phyloP scores from a whole-genome alignment of 2,113 vertebrate genomes.

The Myrmophylax atrothorax region DNA sequence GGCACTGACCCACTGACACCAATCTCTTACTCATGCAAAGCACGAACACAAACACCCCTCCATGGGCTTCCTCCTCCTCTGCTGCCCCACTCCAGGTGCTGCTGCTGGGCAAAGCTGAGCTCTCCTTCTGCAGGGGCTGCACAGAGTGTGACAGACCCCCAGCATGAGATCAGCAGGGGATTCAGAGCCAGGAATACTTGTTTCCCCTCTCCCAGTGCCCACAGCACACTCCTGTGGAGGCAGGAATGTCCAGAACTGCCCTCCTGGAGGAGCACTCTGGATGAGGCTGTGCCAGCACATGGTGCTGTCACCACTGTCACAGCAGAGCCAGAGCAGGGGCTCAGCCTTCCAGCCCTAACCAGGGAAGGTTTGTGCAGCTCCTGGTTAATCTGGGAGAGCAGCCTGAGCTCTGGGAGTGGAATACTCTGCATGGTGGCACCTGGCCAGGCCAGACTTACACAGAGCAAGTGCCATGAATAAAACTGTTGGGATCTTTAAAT shows the following conservation, averaged over 20 bases:
- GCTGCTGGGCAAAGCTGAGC: background rate
- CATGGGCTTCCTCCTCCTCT: background rate
- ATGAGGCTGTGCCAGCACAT: background rate
- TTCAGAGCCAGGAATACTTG: background rate
- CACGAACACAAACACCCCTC: background rate
- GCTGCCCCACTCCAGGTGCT: background rate
- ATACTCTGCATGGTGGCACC: background rate
- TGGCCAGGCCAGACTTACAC: background rate
- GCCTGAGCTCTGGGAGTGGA: background rate
- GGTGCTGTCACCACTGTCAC: background rate
- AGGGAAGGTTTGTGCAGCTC: constrained; percentile 13
- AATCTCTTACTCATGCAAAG: background rate
- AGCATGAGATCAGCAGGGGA: background rate
- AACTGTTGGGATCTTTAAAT: background rate
- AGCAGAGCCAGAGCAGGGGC: background rate
- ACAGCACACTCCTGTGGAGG: rapidly evolving
- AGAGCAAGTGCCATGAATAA: background rate
- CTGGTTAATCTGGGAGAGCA: background rate
- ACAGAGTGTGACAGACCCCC: background rate
- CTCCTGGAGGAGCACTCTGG: background rate
- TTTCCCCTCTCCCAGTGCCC: background rate
- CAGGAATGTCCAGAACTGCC: background rate
- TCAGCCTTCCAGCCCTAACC: background rate
- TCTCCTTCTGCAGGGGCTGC: background rate
- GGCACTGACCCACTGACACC: constrained; percentile 51